Base-by-base conservation (phyloP, 1,140 invertebrate species). In the Diachasmimorpha longicaudata region DNA sequence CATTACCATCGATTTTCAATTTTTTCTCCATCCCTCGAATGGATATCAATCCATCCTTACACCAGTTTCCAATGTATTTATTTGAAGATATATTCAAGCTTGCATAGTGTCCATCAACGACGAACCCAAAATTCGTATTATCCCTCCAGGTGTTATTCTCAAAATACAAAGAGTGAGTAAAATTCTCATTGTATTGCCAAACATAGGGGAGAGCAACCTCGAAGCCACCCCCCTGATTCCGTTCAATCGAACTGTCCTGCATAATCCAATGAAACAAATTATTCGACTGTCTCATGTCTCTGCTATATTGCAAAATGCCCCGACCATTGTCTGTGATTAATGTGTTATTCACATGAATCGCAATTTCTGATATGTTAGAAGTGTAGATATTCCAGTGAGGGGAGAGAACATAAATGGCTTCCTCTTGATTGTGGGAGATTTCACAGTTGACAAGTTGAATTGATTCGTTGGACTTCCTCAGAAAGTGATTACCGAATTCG, bases 21-120 rank as follows among this genome's bases (percentile, higher is more conserved):
- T 95, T 93, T 88, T 99, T 99, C 87, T 99, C 99, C 97, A 99
- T 99, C 14, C 99, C 98, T 72, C 92, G 90, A 4, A 99, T 90
- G 0, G 94, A 92, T 2, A 99, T 91, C 14, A 99, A 86, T 0
- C 98, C 96, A 10, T 87, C 90, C 72, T 93, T 92, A 81, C 97
- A 99, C 6, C 89, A 88, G 84, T 99, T 99, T 42, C 95, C 93
- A 0, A 92, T 91, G 83, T 99, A 98, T 10, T 92, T 89, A 85
- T 97, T 99, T 73, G 92, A 92, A 0, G 95, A 94, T 52, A 99
- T 93, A 77, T 96, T 96, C 0, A 95, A 90, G 25, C 90, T 90
- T 0, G 97, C 93, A 87, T 96, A 99, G 88, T 99, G 98, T 0
- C 98, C 99, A 78, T 94, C 94, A 11, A 99, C 91, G 0, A 93